Base-by-base conservation (phyloP, 2,113 vertebrate genomes). In the Arenaria interpres region DNA sequence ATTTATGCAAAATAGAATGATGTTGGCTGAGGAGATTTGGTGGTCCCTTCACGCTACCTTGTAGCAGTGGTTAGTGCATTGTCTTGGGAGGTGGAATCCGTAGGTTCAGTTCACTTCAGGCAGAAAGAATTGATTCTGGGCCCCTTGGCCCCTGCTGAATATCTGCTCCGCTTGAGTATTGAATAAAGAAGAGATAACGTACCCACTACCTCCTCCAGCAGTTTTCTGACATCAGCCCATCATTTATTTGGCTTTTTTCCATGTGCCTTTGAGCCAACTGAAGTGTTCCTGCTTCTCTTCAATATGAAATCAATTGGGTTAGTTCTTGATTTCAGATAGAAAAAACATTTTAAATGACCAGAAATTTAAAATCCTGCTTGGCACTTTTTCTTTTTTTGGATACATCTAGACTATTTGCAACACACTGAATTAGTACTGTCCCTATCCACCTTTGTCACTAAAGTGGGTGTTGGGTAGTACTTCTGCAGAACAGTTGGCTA, bases 1-100 rank as follows among this genome's bases (percentile, higher is more conserved):
- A 92, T 96, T 92, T 85, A 95, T 82, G 69, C 16, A 89, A 89
- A 94, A 72, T 15, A 60, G 30, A 71, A 81, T 46, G 37, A 16
- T 43, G n/a, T 45, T 0, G 0, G 10, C 48, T 75, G 64, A 64
- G 35, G 41, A 75, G 76, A 64, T 59, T 30, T 67, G 72, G 46
- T 92, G 46, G 28, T 71, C 60, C 48, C 80, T 89, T 1, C 35
- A 13, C 0, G 3, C 32, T 60, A 39, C 33, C 14, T 89, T 77
- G n/a, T 74, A 84, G 63, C 33, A 87, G 68, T 41, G 22, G 41
- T 50, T 85, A 50, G 17, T 63, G 32, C n/a, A 7, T 74, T 90
- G 43, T 86, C 83, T 74, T 73, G 76, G 64, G 77, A 84, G 32
- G 30, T 71, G 20, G n/a, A 84, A 81, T 90, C 93, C 5, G 9